Evolutionary conservation across 2,797 vertebrate genomes (phyloP), one percentile per base, ranked within the genome.

Genomic region (Anguilla pacifica): DNA sequence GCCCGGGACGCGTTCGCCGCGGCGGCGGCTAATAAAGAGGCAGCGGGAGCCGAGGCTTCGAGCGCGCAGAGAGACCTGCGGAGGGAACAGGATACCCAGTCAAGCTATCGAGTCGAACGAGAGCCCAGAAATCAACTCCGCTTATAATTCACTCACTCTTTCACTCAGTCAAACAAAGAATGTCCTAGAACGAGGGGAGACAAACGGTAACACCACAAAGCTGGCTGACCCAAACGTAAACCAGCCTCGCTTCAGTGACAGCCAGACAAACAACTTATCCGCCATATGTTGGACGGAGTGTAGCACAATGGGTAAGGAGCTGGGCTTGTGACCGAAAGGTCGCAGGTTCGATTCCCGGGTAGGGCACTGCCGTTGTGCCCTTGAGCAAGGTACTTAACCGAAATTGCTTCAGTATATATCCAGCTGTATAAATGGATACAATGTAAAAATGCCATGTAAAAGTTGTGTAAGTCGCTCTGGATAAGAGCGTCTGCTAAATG

Each of bases 1-100:
- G 53, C 39, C 77, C 59, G 89, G 83, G 1, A 46, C 51, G 83
- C 0, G 2, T 82, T 79, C 15, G 35, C 43, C 17, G 86, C 25
- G 35, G 49, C 57, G 79, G 64, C 53, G 4, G 9, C 3, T 89
- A 89, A 92, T 91, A 90, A 89, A 91, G 83, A 89, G 86, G 53
- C 3, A 25, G 6, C 28, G 81, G 4, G 25, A 46, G 88, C 19
- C 57, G 87, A 57, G 19, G 85, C 83, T 2, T 83, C n/a, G 67
- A 67, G 64, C 64, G 61, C 46, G 35, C 35, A n/a, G 51, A 77
- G 85, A 87, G 7, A 55, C 25, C n/a, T n/a, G 0, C 17, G 72
- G 83, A n/a, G 51, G 64, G 57, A 83, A 86, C 67, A 43, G 82
- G 43, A 83, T 74, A 74, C 84, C 11, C 15, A 59, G 19, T 17